Base-by-base conservation (phyloP, 2,888 invertebrate genomes). In the Gastrophysa polygoni region DNA sequence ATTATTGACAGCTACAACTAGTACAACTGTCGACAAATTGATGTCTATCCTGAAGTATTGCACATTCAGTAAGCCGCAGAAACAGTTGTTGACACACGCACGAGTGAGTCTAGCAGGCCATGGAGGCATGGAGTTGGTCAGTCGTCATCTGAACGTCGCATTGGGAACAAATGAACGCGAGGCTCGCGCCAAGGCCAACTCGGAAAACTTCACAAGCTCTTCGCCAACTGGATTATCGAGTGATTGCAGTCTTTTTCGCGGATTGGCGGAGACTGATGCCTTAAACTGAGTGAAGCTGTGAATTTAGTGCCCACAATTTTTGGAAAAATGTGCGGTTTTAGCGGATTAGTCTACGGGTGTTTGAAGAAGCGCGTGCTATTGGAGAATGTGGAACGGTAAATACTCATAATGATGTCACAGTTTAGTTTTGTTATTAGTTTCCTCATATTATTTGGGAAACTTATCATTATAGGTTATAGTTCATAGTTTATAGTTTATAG, bases 81-180 rank as follows among this genome's bases (percentile, higher is more conserved):
- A 24, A 24, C 24, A 38, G 38, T 38, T 38, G 38, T 66, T 64
- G 67, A 67, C 67, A 67, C 66, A 66, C 61, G 63, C 66, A 38
- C 14, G 63, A 66, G 63, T 57, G 67, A 62, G 64, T 62, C 62
- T 64, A 67, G 67, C 67, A 58, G 50, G 63, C 63, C 49, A 63
- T 67, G 64, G 63, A 64, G 59, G 67, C 62, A 67, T 67, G 67
- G 62, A 66, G 62, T 64, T 63, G 68, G 69, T 73, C 75, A 75
- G 76, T 75, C 72, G 75, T 72, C 69, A 72, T 74, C 74, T 72
- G 72, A 71, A 73, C 71, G 73, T 68, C 73, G 73, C 70, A 66
- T 64, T 63, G 71, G 67, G 66, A 68, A 70, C 73, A 72, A 73
- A 68, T 70, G 71, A 71, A 57, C 71, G 71, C 68, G 67, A 60